A percentile compares a stretch with the other conserved stretches of the same genome.
Conservation (phyloP, 2,888 invertebrate species). For the Dasypolia templi region DNA sequence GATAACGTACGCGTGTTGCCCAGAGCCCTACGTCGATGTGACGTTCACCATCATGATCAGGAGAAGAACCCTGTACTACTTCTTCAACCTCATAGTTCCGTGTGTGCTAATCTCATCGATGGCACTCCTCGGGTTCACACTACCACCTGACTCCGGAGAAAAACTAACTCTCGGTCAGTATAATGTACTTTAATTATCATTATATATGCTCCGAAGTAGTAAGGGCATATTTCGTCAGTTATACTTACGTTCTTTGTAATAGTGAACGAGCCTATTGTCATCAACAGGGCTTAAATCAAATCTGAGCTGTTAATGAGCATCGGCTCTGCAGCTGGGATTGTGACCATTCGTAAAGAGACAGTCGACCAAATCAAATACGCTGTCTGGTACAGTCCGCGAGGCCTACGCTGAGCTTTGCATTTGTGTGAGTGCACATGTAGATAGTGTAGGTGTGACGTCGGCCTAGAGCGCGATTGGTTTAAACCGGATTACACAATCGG, state of each 20-base stretch:
- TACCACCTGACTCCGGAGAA: constrained; percentile 99
- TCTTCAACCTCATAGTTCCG: constrained; percentile 99
- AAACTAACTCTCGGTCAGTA: constrained; percentile 97
- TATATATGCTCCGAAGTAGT: neutral
- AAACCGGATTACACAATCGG: too few species aligned
- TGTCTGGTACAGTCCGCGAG: too few species aligned
- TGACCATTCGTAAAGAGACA: neutral
- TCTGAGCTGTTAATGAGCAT: neutral
- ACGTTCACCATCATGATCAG: constrained; percentile 99
- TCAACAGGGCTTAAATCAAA: neutral
- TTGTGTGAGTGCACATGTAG: too few species aligned
- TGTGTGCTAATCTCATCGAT: constrained; percentile 99
- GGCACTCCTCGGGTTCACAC: constrained; percentile 99
- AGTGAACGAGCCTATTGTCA: neutral
- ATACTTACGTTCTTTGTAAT: neutral
- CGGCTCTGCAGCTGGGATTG: neutral
- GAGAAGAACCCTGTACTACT: constrained; percentile 99
- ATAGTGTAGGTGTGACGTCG: too few species aligned
- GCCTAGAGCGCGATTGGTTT: too few species aligned
- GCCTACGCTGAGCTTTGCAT: too few species aligned
- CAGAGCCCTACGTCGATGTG: constrained; percentile 98
- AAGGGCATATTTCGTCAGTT: neutral
- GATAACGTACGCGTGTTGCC: constrained; percentile 97
- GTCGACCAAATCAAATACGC: constrained; percentile 1
- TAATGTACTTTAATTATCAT: neutral